Conservation (phyloP, 2,888 invertebrate species). For the Ceratothoa steindachneri region DNA sequence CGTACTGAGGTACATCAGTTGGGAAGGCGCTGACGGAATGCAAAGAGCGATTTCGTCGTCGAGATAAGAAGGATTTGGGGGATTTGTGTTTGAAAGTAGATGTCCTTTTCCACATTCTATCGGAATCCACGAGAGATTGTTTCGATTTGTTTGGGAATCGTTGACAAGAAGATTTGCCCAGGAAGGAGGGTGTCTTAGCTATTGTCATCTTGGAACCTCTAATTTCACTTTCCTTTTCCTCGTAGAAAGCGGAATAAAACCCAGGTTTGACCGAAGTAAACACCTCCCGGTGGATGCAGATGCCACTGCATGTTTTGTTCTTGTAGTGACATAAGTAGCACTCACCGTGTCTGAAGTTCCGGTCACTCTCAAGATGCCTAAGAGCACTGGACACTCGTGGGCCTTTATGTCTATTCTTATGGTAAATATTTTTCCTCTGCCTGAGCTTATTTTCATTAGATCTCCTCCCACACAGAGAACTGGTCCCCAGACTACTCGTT, state of each 20-base stretch:
- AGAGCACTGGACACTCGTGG: slow-evolving; percentile 26
- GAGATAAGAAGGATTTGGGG: too few relatives aligned
- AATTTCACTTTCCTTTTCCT: neutral
- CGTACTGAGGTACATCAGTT: neutral
- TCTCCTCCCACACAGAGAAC: neutral
- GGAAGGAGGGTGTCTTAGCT: neutral
- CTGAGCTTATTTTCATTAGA: neutral
- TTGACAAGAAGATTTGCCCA: neutral
- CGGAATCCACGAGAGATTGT: neutral
- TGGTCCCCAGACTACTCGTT: neutral
- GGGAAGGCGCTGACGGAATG: neutral
- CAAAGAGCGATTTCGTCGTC: neutral
- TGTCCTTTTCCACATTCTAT: neutral
- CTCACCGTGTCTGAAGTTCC: slow-evolving; percentile 33
- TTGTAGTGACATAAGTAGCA: slow-evolving; percentile 39
- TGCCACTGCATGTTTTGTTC: slow-evolving; percentile 32
- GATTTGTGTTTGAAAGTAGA: neutral
- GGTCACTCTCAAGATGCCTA: slow-evolving; percentile 28
- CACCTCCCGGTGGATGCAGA: slow-evolving; percentile 37
- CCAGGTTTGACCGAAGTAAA: slow-evolving; percentile 39
- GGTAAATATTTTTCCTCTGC: slow-evolving; percentile 19
- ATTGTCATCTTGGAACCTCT: neutral
- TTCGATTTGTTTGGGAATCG: neutral
- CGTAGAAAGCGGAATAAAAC: slow-evolving; percentile 31
- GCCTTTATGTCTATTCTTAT: too few relatives aligned